A percentile compares a stretch with the other conserved stretches of the same genome.
Conservation (phyloP, 2,888 invertebrate genomes). For the Caenorhabditis sp. region DNA sequence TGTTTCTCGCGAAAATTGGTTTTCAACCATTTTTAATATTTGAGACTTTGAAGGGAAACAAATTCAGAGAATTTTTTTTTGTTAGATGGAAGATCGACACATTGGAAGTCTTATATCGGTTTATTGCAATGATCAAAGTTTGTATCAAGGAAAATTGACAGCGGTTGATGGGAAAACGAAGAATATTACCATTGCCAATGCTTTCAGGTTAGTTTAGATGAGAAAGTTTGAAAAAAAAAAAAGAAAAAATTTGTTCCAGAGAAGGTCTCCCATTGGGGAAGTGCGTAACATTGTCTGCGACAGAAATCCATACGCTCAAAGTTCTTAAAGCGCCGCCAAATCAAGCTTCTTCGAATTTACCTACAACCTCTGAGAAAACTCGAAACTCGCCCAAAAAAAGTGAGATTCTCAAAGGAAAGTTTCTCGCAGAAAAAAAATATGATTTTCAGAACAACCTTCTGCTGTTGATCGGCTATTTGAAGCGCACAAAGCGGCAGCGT, state of each 20-base stretch:
- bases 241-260: background rate
- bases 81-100: slow-evolving; percentile 36
- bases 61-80: background rate
- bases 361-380: background rate
- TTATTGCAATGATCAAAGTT: slow-evolving; percentile 45
- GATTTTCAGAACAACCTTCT: background rate
- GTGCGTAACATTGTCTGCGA: background rate
- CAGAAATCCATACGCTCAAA: slow-evolving; percentile 6
- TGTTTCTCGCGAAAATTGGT: too few relatives aligned
- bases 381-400: background rate
- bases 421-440: background rate
- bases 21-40: too few relatives aligned
- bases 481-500: background rate
- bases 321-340: slow-evolving; percentile 15
- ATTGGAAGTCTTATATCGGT: slow-evolving; percentile 53
- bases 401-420: background rate
- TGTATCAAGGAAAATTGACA: slow-evolving; percentile 50
- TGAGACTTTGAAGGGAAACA: background rate
- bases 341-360: background rate
- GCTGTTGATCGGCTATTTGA: background rate
- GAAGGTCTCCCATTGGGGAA: slow-evolving; percentile 10
- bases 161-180: slow-evolving; percentile 24
- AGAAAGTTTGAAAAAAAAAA: too few relatives aligned
- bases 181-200: slow-evolving; percentile 37
- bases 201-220: slow-evolving; percentile 24